Evolutionary conservation across 2,888 invertebrate species (phyloP).

Genomic region (Cataglyphis livida): DNA sequence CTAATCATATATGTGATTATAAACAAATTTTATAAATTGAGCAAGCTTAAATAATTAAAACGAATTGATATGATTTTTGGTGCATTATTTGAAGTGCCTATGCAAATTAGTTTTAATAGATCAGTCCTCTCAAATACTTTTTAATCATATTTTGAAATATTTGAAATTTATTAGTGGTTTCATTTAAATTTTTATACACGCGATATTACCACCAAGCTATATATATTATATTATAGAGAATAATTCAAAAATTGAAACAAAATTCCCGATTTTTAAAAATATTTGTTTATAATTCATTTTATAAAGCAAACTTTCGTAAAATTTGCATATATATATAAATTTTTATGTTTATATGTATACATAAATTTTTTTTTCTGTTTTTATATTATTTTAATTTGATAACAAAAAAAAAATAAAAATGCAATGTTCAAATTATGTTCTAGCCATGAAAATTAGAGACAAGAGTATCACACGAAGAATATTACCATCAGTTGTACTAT

Average conservation of each 20-base stretch:
- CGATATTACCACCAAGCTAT: neutral
- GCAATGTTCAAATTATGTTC: constrained; percentile 57
- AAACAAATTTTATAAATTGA: constrained; percentile 56
- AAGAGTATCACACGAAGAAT: neutral
- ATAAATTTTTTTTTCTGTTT: constrained; percentile 42
- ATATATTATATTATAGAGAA: neutral
- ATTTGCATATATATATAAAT: neutral
- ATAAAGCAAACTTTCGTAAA: neutral
- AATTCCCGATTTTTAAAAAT: constrained; percentile 15
- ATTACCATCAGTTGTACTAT: neutral
- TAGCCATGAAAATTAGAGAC: constrained; percentile 22
- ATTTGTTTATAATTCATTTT: constrained; percentile 25
- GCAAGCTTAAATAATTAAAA: constrained; percentile 64
- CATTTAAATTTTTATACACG: constrained; percentile 13
- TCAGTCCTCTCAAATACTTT: constrained; percentile 72
- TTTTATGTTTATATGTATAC: no score
- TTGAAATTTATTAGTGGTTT: constrained; percentile 59
- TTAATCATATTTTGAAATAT: constrained; percentile 68
- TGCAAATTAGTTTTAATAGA: constrained; percentile 62
- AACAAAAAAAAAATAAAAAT: constrained; percentile 53
- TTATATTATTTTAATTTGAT: constrained; percentile 69
- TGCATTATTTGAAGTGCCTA: constrained; percentile 69
- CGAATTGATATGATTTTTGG: constrained; percentile 75
- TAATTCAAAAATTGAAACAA: neutral
- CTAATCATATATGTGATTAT: constrained; percentile 42